Percentiles rank a stretch among this genome's conserved stretches.
These are phyloP conservation scores for Ginglymostoma cirratum DNA, from an alignment of 2,113 vertebrate species.

Conservation along the genomic window DNA sequence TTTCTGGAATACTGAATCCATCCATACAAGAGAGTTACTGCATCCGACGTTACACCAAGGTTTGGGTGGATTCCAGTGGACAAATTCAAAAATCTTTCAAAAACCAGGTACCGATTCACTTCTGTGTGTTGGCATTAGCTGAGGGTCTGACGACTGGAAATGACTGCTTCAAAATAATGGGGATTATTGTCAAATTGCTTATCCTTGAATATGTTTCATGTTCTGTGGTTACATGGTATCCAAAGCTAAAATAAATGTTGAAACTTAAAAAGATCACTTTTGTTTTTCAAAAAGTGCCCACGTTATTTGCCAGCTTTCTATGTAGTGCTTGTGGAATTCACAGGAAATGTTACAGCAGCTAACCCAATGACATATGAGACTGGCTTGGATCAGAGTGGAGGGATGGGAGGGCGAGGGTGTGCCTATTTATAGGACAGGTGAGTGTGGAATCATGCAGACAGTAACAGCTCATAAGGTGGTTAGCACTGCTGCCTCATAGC, in stretches of 20 bases:
- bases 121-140: background rate
- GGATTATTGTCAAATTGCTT: background rate
- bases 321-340: background rate
- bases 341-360: background rate
- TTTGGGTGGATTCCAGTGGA: constrained; percentile 59
- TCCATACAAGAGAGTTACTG: constrained; percentile 57
- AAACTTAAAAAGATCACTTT: background rate
- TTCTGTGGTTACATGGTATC: too few species aligned
- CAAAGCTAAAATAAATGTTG: background rate
- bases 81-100: constrained; percentile 58
- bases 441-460: background rate
- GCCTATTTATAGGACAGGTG: background rate
- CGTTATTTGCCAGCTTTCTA: background rate
- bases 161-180: background rate
- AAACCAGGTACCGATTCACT: constrained; percentile 57
- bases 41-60: constrained; percentile 65
- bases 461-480: background rate
- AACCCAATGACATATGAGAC: background rate
- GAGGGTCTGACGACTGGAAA: background rate
- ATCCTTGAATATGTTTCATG: background rate
- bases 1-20: constrained; percentile 57
- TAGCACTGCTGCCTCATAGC: too few species aligned
- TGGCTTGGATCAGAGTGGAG: too few species aligned
- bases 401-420: too few species aligned
- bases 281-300: background rate